phyloP scores from a whole-genome alignment of 1,140 invertebrate species.

The Ephestia elutella region DNA sequence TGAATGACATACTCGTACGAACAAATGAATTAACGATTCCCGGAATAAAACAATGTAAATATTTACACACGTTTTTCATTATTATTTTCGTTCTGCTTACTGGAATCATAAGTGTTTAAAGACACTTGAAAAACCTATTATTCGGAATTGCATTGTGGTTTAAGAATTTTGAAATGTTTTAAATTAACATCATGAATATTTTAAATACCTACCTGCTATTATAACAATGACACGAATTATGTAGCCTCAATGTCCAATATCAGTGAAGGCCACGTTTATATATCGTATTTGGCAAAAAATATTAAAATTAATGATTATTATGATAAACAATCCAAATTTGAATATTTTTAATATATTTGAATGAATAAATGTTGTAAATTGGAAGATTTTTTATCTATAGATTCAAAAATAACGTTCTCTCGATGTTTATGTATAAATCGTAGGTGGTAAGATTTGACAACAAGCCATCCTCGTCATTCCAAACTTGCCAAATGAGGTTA shows the following conservation, averaged over 20 bases:
- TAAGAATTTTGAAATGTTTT: not conserved
- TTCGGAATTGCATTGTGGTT: not conserved
- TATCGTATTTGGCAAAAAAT: not conserved
- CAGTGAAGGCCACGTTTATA: not conserved
- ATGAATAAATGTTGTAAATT: too few species aligned
- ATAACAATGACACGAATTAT: constrained; percentile 3
- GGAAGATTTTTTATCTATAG: too few species aligned
- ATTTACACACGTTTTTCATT: not conserved
- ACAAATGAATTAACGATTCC: too few species aligned
- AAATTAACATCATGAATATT: not conserved
- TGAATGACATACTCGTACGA: too few species aligned
- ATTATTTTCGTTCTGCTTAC: not conserved
- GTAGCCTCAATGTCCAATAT: not conserved
- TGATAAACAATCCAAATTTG: too few species aligned
- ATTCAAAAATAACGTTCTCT: too few species aligned
- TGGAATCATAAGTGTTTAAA: not conserved
- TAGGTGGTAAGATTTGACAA: too few species aligned
- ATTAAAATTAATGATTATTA: not conserved
- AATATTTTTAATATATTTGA: too few species aligned
- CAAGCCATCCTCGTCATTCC: too few species aligned
- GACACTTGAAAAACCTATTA: not conserved
- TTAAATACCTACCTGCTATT: not conserved
- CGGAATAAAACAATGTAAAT: too few species aligned
- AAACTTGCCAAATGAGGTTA: too few species aligned
- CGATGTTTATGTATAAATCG: too few species aligned